A percentile compares a stretch with the other conserved stretches of the same genome.
These are phyloP conservation scores for Drosophila pseudoobscura DNA, from an alignment of 1,140 invertebrate species.

Conservation along the genomic window DNA sequence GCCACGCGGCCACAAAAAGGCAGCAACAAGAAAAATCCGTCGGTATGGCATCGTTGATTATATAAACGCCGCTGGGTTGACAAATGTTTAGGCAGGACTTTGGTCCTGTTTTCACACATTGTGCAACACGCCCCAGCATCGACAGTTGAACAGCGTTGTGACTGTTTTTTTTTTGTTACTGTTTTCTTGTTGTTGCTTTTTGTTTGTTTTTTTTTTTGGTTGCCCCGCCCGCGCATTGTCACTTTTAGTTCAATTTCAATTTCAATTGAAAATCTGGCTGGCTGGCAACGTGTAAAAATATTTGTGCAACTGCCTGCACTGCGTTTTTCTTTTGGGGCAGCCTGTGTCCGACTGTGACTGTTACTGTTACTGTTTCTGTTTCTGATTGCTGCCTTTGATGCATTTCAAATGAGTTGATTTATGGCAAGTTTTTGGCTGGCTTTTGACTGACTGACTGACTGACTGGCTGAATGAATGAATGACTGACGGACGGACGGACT, in stretches of 20 bases:
- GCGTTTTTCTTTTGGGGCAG: constrained; percentile 49
- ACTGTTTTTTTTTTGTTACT: constrained; percentile 12
- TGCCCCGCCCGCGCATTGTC: constrained; percentile 74
- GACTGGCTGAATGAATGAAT: constrained; percentile 33
- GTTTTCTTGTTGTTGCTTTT: constrained; percentile 3
- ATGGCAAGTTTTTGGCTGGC: constrained; percentile 72
- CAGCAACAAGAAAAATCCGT: constrained; percentile 6
- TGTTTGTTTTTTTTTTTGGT: constrained; percentile 5
- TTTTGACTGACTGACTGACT: constrained; percentile 53
- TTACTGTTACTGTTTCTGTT: constrained; percentile 67
- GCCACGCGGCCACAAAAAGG: background rate
- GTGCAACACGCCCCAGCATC: constrained; percentile 64
- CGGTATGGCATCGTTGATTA: constrained; percentile 57
- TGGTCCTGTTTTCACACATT: constrained; percentile 80
- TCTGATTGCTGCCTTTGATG: constrained; percentile 80
- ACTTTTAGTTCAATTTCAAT: constrained; percentile 48
- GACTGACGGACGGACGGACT: constrained; percentile 30
- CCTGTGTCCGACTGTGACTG: constrained; percentile 44
- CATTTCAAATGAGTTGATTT: constrained; percentile 81
- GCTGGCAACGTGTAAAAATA: constrained; percentile 72
- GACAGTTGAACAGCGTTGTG: constrained; percentile 33
- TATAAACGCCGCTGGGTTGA: constrained; percentile 70
- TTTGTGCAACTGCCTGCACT: constrained; percentile 75
- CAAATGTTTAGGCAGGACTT: constrained; percentile 78
- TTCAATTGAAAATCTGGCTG: constrained; percentile 68